phyloP scores from a whole-genome alignment of 1,140 invertebrate species.

The Ceratosolen fusciceps region DNA sequence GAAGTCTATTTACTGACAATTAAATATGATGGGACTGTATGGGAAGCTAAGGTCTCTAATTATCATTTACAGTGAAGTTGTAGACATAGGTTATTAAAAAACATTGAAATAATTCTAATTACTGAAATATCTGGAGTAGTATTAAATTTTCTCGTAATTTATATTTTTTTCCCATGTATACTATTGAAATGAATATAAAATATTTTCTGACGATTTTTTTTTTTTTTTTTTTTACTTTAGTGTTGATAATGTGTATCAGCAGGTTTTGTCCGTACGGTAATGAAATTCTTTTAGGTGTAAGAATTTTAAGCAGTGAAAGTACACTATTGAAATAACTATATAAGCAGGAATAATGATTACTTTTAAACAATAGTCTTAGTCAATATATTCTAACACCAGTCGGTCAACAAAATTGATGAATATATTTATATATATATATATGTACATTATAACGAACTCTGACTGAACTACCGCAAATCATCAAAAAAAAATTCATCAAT shows the following conservation, averaged over 20 bases:
- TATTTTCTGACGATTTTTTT: background rate
- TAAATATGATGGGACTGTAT: background rate
- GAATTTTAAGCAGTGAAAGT: no score
- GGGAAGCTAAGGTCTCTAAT: constrained; percentile 16
- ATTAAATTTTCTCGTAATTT: constrained; percentile 41
- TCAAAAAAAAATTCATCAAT: no score
- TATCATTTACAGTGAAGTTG: no score
- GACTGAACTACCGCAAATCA: no score
- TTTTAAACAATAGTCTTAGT: no score
- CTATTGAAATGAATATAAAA: background rate
- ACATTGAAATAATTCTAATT: background rate
- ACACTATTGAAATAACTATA: no score
- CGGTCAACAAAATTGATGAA: no score
- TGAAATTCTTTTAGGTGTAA: constrained; percentile 28
- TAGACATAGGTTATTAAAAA: constrained; percentile 2
- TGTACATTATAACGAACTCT: no score
- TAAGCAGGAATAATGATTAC: no score
- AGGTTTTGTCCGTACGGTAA: constrained; percentile 41
- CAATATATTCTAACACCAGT: no score
- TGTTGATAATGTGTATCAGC: constrained; percentile 16
- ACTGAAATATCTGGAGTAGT: constrained; percentile 17
- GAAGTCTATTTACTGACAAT: no score
- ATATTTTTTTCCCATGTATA: constrained; percentile 29
- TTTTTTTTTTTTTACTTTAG: background rate
- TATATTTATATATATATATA: no score